Evolutionary conservation across 2,888 invertebrate genomes (phyloP), one percentile per base, ranked within the genome.

Genomic region (Bugula neritina): DNA sequence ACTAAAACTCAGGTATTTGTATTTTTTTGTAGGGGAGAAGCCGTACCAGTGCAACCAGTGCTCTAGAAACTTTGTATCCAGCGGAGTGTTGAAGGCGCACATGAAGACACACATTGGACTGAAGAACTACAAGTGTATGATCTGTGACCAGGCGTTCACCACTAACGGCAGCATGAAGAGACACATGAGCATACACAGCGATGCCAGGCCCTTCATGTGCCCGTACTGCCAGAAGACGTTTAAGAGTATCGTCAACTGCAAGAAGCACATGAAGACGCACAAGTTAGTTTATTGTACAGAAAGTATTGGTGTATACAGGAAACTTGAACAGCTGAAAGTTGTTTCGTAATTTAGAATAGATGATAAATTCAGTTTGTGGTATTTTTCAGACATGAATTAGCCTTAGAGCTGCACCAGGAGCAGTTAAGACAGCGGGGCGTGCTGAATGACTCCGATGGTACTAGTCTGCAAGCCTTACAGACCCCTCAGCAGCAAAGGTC

Each of bases 161-260:
- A 89, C 89, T 0, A 89, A 89, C 79, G 88, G 89, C 13, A 89
- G 89, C 81, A 84, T 95, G 77, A 90, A 89, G 79, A 88, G 93
- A 69, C 95, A 95, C 82, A 86, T 90, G 81, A 87, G 90, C 1
- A 87, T 90, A 31, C 94, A 94, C 77, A 83, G 82, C 72, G 82
- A 82, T 55, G 78, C 79, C 25, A 75, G 83, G 1, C 82, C 82
- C 0, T 83, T 82, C 76, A 82, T 84, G 82, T 89, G 89, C 79
- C 88, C 88, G 0, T 88, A 88, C 78, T 89, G 89, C 78, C 85
- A 85, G 74, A 87, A 88, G 77, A 85, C 85, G 10, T 89, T 88
- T 80, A 89, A 88, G 80, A 87, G 87, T 1, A 82, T 86, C 21
- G 86, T 87, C 27, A 87, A 88, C 78, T 89, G 89, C 79, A 86